phyloP scores from a whole-genome alignment of 2,797 vertebrate species.

The Siniperca obscura region DNA sequence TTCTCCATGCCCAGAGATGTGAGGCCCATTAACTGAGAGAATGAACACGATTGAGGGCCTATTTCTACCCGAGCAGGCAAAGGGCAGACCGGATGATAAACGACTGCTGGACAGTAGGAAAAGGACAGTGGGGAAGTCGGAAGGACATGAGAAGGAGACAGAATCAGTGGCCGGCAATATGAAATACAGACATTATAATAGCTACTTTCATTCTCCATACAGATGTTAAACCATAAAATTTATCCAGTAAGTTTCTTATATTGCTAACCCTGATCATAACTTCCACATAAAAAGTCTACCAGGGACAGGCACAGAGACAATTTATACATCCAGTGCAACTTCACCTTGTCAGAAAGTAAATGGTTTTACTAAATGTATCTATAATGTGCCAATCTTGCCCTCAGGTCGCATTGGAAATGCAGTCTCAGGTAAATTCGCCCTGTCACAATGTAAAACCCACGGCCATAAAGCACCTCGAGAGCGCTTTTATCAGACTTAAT shows the following conservation, averaged over 20 bases:
- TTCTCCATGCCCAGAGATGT: conserved; percentile 66
- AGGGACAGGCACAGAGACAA: conserved; percentile 45
- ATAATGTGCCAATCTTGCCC: conserved; percentile 59
- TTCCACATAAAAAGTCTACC: conserved; percentile 12
- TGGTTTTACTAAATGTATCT: conserved; percentile 60
- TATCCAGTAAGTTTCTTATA: conserved; percentile 24
- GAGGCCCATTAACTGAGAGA: conserved; percentile 77
- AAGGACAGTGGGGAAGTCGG: conserved; percentile 66
- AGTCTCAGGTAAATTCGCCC: conserved; percentile 68
- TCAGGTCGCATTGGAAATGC: conserved; percentile 58
- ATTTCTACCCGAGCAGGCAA: conserved; percentile 72
- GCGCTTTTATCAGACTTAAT: conserved; percentile 73
- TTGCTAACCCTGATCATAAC: conserved; percentile 36
- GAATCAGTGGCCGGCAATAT: conserved; percentile 44
- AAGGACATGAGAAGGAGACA: conserved; percentile 64
- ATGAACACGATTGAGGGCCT: conserved; percentile 73
- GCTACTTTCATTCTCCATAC: conserved; percentile 43
- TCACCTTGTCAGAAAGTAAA: conserved; percentile 68
- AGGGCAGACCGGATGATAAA: conserved; percentile 79
- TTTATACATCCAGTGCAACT: conserved; percentile 15
- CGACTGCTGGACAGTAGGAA: conserved; percentile 66
- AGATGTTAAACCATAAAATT: conserved; percentile 45
- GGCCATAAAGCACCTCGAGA: conserved; percentile 57
- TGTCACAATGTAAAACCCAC: conserved; percentile 54
- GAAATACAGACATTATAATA: conserved; percentile 45